Evolutionary conservation across 2,888 invertebrate species (phyloP).

Genomic region (Penaeus monodon): DNA sequence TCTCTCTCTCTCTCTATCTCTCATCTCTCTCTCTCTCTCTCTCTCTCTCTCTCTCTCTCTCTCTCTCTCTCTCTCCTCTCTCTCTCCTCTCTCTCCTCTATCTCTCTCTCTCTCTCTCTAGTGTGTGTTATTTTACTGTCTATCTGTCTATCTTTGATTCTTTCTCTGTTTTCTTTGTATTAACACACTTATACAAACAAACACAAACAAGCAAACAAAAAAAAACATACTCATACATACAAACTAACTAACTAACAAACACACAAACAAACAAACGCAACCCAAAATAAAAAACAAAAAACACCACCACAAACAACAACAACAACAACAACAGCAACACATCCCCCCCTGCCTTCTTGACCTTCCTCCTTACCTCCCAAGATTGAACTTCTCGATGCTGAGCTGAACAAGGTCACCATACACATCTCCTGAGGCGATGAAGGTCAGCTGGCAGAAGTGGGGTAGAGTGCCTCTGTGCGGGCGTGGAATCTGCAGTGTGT

Average conservation of each 20-base stretch:
- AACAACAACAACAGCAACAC: too few species aligned
- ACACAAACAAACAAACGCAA: too few species aligned
- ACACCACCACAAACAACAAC: too few species aligned
- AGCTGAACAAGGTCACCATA: slow-evolving; percentile 87
- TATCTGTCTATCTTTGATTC: not conserved
- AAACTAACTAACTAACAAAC: too few species aligned
- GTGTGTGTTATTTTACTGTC: not conserved
- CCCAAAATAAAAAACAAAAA: too few species aligned
- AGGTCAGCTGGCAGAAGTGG: slow-evolving; percentile 85
- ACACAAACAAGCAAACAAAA: too few species aligned
- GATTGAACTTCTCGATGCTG: slow-evolving; percentile 86
- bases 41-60: not conserved
- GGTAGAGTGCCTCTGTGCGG: slow-evolving; percentile 81
- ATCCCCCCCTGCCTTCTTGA: not conserved
- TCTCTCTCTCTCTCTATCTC: not conserved
- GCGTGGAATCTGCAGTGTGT: slow-evolving; percentile 80
- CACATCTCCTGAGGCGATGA: slow-evolving; percentile 83
- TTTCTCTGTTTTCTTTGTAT: not conserved
- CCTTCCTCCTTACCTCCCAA: slow-evolving; percentile 76
- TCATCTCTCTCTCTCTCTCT: not conserved
- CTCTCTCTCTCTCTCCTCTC: not conserved
- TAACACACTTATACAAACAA: too few species aligned
- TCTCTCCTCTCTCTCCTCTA: not conserved
- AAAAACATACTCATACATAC: too few species aligned
- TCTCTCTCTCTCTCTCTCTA: not conserved